phyloP scores from a whole-genome alignment of 2,888 invertebrate genomes.

The Synanthedon tipuliformis region DNA sequence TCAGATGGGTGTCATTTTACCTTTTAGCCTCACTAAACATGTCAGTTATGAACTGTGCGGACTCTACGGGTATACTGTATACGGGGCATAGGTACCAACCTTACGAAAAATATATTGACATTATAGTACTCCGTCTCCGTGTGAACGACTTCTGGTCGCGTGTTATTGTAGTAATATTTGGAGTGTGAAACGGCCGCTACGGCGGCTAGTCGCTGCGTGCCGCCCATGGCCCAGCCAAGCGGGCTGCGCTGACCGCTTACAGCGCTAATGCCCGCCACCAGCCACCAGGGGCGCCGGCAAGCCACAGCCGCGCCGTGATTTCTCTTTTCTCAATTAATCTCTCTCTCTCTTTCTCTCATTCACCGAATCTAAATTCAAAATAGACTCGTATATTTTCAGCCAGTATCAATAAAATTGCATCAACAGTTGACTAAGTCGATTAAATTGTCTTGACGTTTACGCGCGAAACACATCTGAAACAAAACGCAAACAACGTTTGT shows the following conservation, averaged over 20 bases:
- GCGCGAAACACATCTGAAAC: constrained; percentile 32
- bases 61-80: too few species aligned
- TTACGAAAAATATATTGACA: constrained; percentile 80
- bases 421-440: not conserved
- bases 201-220: constrained; percentile 74
- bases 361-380: not conserved
- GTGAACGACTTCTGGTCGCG: constrained; percentile 45
- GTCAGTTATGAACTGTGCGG: too few species aligned
- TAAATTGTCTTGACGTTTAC: constrained; percentile 7
- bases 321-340: too few species aligned
- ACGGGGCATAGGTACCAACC: constrained; percentile 70
- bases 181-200: constrained; percentile 62
- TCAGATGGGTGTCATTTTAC: too few species aligned
- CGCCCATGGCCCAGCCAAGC: constrained; percentile 74
- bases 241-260: constrained; percentile 62
- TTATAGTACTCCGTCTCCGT: constrained; percentile 43
- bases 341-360: not conserved
- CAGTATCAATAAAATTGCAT: constrained; percentile 10
- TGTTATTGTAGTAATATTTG: constrained; percentile 56
- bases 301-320: constrained; percentile 40
- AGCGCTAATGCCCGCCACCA: constrained; percentile 44
- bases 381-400: constrained; percentile 12
- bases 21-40: too few species aligned
- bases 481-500: constrained; percentile 11
- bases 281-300: constrained; percentile 44